A percentile compares a stretch with the other conserved stretches of the same genome.
Evolutionary conservation across 92 coral and sea anemone genomes (phyloP).

Genomic region (Nematostella vectensis): DNA sequence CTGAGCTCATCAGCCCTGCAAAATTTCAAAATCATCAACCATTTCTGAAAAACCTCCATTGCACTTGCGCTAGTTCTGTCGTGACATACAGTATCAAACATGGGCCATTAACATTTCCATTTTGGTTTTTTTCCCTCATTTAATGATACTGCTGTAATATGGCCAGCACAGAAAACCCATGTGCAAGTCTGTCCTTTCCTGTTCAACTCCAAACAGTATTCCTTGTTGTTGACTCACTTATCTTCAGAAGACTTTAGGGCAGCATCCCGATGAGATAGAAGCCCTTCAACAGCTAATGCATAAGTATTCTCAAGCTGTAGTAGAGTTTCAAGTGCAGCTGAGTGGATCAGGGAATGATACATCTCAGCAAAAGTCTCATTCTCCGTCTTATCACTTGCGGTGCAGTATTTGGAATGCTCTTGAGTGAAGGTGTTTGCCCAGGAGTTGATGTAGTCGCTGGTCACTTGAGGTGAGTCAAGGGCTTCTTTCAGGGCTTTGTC

Average conservation of each 20-base stretch:
- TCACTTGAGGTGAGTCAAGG: constrained; percentile 37
- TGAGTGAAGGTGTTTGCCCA: constrained; percentile 89
- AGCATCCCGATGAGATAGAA: constrained; percentile 57
- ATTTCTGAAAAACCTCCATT: too few species aligned
- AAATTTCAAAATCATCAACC: too few species aligned
- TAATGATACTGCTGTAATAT: too few species aligned
- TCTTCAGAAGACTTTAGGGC: constrained; percentile 72
- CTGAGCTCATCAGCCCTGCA: too few species aligned
- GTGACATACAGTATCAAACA: too few species aligned
- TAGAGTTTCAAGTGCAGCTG: constrained; percentile 90
- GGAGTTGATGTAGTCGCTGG: constrained; percentile 37
- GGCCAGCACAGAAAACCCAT: too few species aligned
- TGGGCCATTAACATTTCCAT: too few species aligned
- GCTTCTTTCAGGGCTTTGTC: constrained; percentile 51
- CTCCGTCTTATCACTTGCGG: constrained; percentile 75
- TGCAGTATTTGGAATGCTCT: constrained; percentile 75
- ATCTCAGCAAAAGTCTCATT: constrained; percentile 84
- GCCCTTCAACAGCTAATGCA: constrained; percentile 88
- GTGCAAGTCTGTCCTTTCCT: too few species aligned
- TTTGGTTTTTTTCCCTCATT: too few species aligned
- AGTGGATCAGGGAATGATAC: constrained; percentile 86
- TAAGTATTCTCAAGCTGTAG: constrained; percentile 88
- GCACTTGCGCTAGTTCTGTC: too few species aligned
- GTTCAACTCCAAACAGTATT: too few species aligned
- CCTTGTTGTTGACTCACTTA: constrained; percentile 56